Evolutionary conservation across 1,140 invertebrate species (phyloP).

Genomic region (Polyergus mexicanus): DNA sequence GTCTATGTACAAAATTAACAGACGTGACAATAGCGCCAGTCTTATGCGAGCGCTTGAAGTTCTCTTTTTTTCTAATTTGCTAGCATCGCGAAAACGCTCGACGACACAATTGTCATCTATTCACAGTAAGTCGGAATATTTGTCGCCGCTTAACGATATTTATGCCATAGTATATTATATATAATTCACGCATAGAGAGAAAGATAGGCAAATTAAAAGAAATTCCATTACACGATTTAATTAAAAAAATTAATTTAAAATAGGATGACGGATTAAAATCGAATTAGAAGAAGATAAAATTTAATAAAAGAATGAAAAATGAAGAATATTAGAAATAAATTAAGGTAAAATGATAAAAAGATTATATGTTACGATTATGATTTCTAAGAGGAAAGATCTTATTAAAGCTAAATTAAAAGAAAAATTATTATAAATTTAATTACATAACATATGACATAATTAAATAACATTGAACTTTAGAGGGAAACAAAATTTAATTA

Average conservation of each 20-base stretch:
- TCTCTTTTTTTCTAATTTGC: not conserved
- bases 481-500: not conserved
- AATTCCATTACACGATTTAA: not conserved
- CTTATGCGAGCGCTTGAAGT: not conserved
- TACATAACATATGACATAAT: too few species aligned
- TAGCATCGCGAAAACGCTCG: not conserved
- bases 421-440: slow-evolving; percentile 9
- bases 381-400: not conserved
- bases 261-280: not conserved
- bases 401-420: slow-evolving; percentile 14
- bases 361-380: not conserved
- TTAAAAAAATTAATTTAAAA: not conserved
- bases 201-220: slow-evolving; percentile 22
- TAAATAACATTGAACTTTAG: slow-evolving; percentile 13
- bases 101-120: slow-evolving; percentile 5
- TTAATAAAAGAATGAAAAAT: slow-evolving; percentile 3
- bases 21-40: slow-evolving; percentile 48
- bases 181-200: not conserved
- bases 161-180: not conserved
- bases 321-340: not conserved
- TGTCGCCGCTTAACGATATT: slow-evolving; percentile 13
- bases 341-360: not conserved
- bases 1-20: slow-evolving; percentile 84
- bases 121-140: slow-evolving; percentile 36
- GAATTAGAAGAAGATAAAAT: not conserved